A percentile compares a stretch with the other conserved stretches of the same genome.
These are phyloP conservation scores for Lacerta agilis DNA, from an alignment of 2,797 vertebrate species.

Conservation along the genomic window DNA sequence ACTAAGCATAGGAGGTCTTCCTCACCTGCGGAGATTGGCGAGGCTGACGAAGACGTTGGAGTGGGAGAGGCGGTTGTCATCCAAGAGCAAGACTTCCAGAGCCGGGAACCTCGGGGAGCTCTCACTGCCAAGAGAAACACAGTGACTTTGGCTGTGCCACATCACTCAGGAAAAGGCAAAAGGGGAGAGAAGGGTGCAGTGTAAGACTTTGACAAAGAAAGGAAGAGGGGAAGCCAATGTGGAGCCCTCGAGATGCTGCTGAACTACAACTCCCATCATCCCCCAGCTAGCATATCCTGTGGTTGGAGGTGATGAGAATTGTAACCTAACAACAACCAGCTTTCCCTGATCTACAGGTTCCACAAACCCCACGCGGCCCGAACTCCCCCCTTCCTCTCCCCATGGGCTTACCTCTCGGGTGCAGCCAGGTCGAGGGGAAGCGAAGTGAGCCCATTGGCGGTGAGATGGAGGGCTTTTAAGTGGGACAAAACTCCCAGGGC, in stretches of 20 bases:
- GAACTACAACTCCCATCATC: no score
- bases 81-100: slow-evolving; percentile 86
- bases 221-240: background rate
- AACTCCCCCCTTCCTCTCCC: accelerated
- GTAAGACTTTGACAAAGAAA: background rate
- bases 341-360: background rate
- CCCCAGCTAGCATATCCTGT: no score
- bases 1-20: background rate
- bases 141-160: background rate
- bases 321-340: no score
- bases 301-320: no score
- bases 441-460: slow-evolving; percentile 82
- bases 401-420: slow-evolving; percentile 59
- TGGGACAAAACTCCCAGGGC: slow-evolving; percentile 77
- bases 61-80: slow-evolving; percentile 84
- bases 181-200: background rate
- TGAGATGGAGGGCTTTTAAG: slow-evolving; percentile 85
- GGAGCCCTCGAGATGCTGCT: no score
- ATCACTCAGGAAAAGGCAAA: accelerated
- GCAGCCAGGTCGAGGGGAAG: slow-evolving; percentile 80
- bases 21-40: slow-evolving; percentile 81
- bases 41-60: slow-evolving; percentile 82
- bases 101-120: slow-evolving; percentile 71
- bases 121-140: slow-evolving; percentile 49
- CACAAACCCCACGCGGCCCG: background rate